Evolutionary conservation across 2,888 invertebrate species (phyloP), one percentile per base, ranked within the genome.

Genomic region (Rhagonycha lutea): DNA sequence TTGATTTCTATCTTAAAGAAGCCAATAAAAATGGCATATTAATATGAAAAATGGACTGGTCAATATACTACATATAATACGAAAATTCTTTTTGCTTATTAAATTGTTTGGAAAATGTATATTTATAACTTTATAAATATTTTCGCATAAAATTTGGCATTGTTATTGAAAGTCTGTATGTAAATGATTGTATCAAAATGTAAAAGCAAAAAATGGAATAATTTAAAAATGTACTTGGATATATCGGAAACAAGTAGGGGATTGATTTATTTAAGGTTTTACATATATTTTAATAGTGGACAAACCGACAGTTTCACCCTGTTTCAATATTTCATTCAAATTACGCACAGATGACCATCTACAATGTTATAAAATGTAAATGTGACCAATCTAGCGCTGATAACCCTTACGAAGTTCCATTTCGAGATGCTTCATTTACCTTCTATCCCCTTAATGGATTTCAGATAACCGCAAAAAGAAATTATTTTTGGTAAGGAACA

Each of bases 291-390:
- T 68, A 32, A 14, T 32, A 75, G 67, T 75, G 70, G 76, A 70
- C 73, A 71, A 62, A 62, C 68, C 29, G 73, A 47, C 69, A 68
- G 62, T 70, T 69, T 32, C 72, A 63, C 75, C 77, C 78, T 62
- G 72, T 75, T 70, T 65, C 68, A 69, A 78, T 78, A 78, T 78
- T 78, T 78, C 85, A 86, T 85, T 83, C 83, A 84, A 86, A 86
- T 86, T 85, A 84, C 84, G 80, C 79, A 79, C 83, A 85, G 85
- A 85, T 86, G 86, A 85, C 86, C 86, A 84, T 84, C 84, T 79
- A 84, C 83, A 86, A 85, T 85, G 86, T 84, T 83, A 84, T 84
- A 85, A 85, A 86, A 86, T 86, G 86, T 85, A 86, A 86, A 86
- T 86, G 84, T 78, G 82, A 78, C 82, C 84, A 83, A 84, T 82